Conservation (phyloP, 1,140 invertebrate genomes). For the Drosophila pandora region DNA sequence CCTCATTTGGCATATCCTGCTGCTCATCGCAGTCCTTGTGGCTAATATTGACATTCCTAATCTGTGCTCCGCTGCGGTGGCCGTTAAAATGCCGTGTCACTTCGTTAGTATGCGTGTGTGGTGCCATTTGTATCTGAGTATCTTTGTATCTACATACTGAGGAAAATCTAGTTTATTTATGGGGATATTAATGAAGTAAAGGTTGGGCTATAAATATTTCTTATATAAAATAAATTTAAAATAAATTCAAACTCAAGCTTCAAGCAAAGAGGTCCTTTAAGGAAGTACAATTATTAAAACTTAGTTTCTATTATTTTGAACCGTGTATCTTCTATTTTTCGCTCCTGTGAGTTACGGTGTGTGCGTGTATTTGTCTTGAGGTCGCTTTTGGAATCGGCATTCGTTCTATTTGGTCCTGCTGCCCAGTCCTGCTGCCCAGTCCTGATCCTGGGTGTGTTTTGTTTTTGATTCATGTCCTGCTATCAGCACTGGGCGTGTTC, state of each 20-base stretch:
- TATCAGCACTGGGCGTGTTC: constrained; percentile 76
- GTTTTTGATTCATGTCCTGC: constrained; percentile 72
- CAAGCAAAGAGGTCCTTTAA: not conserved
- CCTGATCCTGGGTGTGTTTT: constrained; percentile 64
- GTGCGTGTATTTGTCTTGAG: constrained; percentile 43
- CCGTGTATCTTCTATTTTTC: constrained; percentile 1
- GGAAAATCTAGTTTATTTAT: not conserved
- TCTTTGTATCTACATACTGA: constrained; percentile 10
- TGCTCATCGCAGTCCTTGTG: constrained; percentile 48
- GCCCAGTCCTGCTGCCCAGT: not conserved
- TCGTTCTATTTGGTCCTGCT: not conserved
- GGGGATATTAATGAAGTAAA: not conserved
- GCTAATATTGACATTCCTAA: constrained; percentile 81
- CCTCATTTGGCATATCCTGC: constrained; percentile 24
- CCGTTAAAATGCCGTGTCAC: constrained; percentile 80
- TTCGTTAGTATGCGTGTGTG: constrained; percentile 79
- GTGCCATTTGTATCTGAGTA: constrained; percentile 61
- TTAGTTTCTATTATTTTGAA: not conserved
- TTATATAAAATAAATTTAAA: not conserved
- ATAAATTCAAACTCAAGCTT: not conserved
- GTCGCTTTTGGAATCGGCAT: constrained; percentile 31
- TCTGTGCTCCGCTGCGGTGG: constrained; percentile 66
- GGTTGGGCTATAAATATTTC: not conserved
- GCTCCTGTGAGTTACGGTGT: not conserved
- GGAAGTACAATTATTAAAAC: not conserved